These are phyloP conservation scores for Onychomys torridus DNA, from an alignment of 2,797 vertebrate species.

Conservation along the genomic window DNA sequence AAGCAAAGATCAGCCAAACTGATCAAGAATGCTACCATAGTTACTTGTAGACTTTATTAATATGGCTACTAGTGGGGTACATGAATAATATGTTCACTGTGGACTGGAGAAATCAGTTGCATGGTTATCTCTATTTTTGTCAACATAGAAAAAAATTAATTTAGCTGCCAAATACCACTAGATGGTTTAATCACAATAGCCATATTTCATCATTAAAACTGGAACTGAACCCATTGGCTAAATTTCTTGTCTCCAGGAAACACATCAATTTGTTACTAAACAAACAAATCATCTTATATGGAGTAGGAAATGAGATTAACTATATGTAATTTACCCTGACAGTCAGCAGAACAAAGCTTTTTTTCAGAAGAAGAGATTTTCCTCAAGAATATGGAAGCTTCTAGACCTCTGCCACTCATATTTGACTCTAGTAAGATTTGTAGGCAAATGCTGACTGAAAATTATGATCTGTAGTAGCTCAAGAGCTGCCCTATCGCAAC, in stretches of 20 bases:
- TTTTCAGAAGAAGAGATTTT: constrained; percentile 58
- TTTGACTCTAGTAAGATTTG: not conserved
- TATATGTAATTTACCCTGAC: constrained; percentile 54
- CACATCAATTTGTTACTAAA: constrained; percentile 56
- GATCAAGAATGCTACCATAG: constrained; percentile 56
- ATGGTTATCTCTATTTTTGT: constrained; percentile 22
- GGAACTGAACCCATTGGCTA: constrained; percentile 26
- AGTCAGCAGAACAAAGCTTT: constrained; percentile 52
- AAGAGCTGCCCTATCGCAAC: not conserved
- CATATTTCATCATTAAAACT: constrained; percentile 66
- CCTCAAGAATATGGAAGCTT: constrained; percentile 6
- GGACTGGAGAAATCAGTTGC: not conserved
- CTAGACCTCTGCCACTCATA: not conserved
- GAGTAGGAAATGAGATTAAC: constrained; percentile 61
- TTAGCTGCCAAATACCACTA: not conserved
- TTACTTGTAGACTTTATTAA: constrained; percentile 15
- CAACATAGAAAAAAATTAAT: constrained; percentile 13
- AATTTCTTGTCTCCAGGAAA: constrained; percentile 62
- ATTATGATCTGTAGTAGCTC: not conserved
- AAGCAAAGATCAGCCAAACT: constrained; percentile 73
- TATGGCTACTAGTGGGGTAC: constrained; percentile 23
- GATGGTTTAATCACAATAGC: not conserved
- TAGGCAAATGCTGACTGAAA: not conserved
- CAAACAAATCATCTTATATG: constrained; percentile 67
- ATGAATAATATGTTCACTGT: not conserved